Percentiles rank a stretch among this genome's conserved stretches.
Evolutionary conservation across 1,140 invertebrate genomes (phyloP).

Genomic region (Drosophila lini): DNA sequence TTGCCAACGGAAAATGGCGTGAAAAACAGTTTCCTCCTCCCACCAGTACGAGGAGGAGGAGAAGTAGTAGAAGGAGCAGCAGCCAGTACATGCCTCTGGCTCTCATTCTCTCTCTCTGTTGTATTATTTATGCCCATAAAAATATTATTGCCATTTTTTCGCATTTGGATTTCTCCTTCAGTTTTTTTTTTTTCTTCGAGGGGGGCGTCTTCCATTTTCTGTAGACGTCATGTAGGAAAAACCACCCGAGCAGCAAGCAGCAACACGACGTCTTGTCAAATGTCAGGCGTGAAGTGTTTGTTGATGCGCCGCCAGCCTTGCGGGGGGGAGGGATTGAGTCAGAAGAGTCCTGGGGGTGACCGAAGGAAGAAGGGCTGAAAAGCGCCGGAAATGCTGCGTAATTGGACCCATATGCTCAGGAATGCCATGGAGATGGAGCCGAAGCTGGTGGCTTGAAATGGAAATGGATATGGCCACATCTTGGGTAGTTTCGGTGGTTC

Average conservation of each 20-base stretch:
- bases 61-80: neutral
- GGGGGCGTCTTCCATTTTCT: neutral
- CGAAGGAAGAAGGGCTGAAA: slow-evolving; percentile 5
- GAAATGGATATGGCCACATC: slow-evolving; percentile 37
- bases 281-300: slow-evolving; percentile 83
- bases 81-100: slow-evolving; percentile 20
- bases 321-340: slow-evolving; percentile 7
- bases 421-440: slow-evolving; percentile 11
- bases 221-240: slow-evolving; percentile 17
- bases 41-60: neutral
- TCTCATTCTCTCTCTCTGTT: slow-evolving; percentile 26
- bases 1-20: slow-evolving; percentile 62
- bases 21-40: slow-evolving; percentile 58
- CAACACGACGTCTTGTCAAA: slow-evolving; percentile 67
- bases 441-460: slow-evolving; percentile 8
- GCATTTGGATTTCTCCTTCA: slow-evolving; percentile 71
- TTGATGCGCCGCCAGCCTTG: slow-evolving; percentile 63
- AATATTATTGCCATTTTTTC: slow-evolving; percentile 83
- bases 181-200: neutral
- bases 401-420: slow-evolving; percentile 78
- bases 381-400: slow-evolving; percentile 75
- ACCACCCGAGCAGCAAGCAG: slow-evolving; percentile 4
- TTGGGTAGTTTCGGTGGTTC: slow-evolving; percentile 38
- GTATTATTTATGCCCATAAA: slow-evolving; percentile 82
- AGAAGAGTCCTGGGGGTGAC: neutral